Evolutionary conservation across 2,113 vertebrate genomes (phyloP).

Genomic region (Zosterops lateralis): DNA sequence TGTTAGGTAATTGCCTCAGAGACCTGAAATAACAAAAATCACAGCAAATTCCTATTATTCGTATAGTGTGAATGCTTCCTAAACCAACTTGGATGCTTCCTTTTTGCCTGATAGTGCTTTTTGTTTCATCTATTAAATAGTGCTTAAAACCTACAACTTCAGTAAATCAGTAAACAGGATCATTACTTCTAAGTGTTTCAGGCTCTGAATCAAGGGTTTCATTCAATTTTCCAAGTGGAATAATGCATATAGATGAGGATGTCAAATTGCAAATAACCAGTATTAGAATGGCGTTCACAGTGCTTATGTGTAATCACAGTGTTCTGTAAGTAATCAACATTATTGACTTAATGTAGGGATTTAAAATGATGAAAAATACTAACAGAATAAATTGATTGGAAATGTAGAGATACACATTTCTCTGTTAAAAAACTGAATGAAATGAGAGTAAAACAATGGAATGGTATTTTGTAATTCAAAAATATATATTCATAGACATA

Average conservation of each 20-base stretch:
- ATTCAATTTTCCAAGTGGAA: slow-evolving; percentile 77
- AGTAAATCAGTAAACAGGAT: slow-evolving; percentile 76
- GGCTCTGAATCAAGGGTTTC: slow-evolving; percentile 72
- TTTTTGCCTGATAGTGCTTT: slow-evolving; percentile 61
- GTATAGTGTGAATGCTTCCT: slow-evolving; percentile 24
- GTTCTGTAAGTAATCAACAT: slow-evolving; percentile 72
- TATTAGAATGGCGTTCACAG: slow-evolving; percentile 63
- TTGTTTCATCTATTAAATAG: slow-evolving; percentile 71
- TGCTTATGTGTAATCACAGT: slow-evolving; percentile 41
- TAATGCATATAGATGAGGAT: slow-evolving; percentile 75
- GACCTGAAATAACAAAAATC: slow-evolving; percentile 46
- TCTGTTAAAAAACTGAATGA: slow-evolving; percentile 54
- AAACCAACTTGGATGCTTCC: slow-evolving; percentile 51
- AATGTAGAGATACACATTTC: slow-evolving; percentile 48
- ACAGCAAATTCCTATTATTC: slow-evolving; percentile 41
- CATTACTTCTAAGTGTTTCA: slow-evolving; percentile 75
- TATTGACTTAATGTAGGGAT: slow-evolving; percentile 73
- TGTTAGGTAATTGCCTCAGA: neutral
- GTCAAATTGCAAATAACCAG: slow-evolving; percentile 76
- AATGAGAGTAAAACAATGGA: slow-evolving; percentile 53
- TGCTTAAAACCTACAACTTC: slow-evolving; percentile 71
- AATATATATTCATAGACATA: neutral
- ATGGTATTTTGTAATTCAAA: slow-evolving; percentile 4
- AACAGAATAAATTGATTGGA: slow-evolving; percentile 72
- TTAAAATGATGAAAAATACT: slow-evolving; percentile 73